Conservation (phyloP, 2,888 invertebrate genomes). For the Eupithecia dodoneata region DNA sequence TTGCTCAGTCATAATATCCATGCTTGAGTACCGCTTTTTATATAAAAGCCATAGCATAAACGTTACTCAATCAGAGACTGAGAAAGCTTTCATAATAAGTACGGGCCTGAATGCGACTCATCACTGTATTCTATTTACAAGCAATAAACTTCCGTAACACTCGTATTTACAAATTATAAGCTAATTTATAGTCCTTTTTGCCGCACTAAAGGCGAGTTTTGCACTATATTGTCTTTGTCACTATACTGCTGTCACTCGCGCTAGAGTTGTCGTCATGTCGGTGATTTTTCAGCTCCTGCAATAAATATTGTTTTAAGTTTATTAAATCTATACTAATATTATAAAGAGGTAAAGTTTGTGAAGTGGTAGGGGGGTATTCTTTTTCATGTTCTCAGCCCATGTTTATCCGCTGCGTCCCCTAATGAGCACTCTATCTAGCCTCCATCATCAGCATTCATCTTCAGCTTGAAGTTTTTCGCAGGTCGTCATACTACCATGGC, state of each 20-base stretch:
- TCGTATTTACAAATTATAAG: constrained; percentile 4
- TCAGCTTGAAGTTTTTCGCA: too few species aligned
- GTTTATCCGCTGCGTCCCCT: too few species aligned
- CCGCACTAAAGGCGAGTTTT: constrained; percentile 77
- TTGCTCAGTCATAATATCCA: neutral
- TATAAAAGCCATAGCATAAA: too few species aligned
- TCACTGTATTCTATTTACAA: constrained; percentile 19
- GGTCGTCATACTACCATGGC: too few species aligned
- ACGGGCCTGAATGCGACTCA: neutral
- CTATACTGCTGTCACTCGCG: constrained; percentile 79
- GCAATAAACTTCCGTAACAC: neutral
- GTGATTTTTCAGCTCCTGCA: constrained; percentile 73
- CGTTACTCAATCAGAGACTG: neutral
- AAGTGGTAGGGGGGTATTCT: too few species aligned
- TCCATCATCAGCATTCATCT: too few species aligned
- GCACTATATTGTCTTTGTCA: constrained; percentile 83
- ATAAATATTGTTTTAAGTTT: neutral
- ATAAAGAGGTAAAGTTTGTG: too few species aligned
- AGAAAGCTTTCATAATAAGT: neutral
- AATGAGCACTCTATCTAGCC: too few species aligned
- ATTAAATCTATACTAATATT: too few species aligned
- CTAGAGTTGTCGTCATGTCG: constrained; percentile 74
- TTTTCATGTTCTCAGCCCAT: too few species aligned
- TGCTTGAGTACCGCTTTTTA: neutral
- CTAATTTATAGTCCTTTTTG: constrained; percentile 51